A percentile compares a stretch with the other conserved stretches of the same genome.
phyloP scores from a whole-genome alignment of 2,888 invertebrate species.

The Acronicta alni region DNA sequence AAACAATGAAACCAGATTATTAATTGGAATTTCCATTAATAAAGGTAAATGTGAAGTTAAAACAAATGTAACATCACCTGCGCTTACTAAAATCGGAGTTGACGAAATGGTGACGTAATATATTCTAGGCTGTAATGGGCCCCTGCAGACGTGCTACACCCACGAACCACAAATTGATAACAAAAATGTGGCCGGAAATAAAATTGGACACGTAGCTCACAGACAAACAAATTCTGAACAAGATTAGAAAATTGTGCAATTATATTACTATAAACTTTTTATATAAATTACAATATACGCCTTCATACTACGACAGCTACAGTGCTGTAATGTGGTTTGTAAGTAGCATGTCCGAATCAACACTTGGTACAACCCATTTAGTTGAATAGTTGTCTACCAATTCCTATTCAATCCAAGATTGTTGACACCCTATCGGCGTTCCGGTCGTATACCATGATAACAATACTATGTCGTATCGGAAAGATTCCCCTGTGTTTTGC shows the following conservation, averaged over 20 bases:
- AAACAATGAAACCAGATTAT: slow-evolving; percentile 11
- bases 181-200: no score
- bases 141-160: no score
- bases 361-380: no score
- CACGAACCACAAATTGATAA: no score
- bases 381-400: not conserved
- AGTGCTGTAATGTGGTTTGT: no score
- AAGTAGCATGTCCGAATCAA: not conserved
- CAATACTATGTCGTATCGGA: not conserved
- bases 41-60: slow-evolving; percentile 1
- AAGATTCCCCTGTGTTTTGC: not conserved
- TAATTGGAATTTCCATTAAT: slow-evolving; percentile 14
- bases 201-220: no score
- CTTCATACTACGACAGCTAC: no score
- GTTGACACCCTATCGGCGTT: not conserved
- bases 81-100: slow-evolving; percentile 11
- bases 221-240: no score
- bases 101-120: slow-evolving; percentile 4
- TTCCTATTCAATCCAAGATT: slow-evolving; percentile 12
- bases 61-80: slow-evolving; percentile 3
- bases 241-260: no score
- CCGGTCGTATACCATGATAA: not conserved
- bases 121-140: not conserved
- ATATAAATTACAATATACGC: no score
- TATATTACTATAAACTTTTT: no score